Percentiles rank a stretch among this genome's conserved stretches.
Conservation (phyloP, 2,888 invertebrate genomes). For the Harpalus rubripes region DNA sequence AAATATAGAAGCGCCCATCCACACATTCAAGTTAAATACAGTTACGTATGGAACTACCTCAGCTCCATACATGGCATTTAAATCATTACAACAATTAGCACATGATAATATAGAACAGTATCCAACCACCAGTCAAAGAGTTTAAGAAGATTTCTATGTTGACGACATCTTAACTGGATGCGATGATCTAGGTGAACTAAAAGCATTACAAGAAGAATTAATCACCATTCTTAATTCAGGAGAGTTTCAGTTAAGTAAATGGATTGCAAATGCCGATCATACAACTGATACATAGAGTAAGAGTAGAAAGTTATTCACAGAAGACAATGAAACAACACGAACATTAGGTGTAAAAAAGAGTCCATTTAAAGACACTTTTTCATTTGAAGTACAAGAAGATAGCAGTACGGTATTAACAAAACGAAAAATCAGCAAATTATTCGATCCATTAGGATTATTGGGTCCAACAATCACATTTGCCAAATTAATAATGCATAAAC, state of each 20-base stretch:
- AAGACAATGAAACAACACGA: slow-evolving; percentile 3
- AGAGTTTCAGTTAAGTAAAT: slow-evolving; percentile 68
- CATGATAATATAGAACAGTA: slow-evolving; percentile 60
- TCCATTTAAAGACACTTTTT: slow-evolving; percentile 20
- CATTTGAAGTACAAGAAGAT: slow-evolving; percentile 6
- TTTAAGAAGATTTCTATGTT: slow-evolving; percentile 68
- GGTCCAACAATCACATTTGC: slow-evolving; percentile 49
- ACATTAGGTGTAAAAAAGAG: slow-evolving; percentile 24
- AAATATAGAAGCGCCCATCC: slow-evolving; percentile 62
- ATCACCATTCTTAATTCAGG: slow-evolving; percentile 49
- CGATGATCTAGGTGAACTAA: slow-evolving; percentile 52
- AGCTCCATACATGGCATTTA: slow-evolving; percentile 69
- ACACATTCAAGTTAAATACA: slow-evolving; percentile 67
- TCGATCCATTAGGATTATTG: slow-evolving; percentile 64
- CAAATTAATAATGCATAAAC: slow-evolving; percentile 64
- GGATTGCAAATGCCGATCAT: slow-evolving; percentile 64
- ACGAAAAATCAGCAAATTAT: slow-evolving; percentile 52
- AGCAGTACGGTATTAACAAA: slow-evolving; percentile 26
- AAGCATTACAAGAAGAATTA: slow-evolving; percentile 22
- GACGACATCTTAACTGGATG: slow-evolving; percentile 69
- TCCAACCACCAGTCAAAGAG: slow-evolving; percentile 67
- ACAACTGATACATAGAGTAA: slow-evolving; percentile 1
- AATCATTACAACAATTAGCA: slow-evolving; percentile 68
- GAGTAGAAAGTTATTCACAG: background rate
- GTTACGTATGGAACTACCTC: slow-evolving; percentile 70